Evolutionary conservation across 2,888 invertebrate species (phyloP).

Genomic region (Drosophila koepferae): DNA sequence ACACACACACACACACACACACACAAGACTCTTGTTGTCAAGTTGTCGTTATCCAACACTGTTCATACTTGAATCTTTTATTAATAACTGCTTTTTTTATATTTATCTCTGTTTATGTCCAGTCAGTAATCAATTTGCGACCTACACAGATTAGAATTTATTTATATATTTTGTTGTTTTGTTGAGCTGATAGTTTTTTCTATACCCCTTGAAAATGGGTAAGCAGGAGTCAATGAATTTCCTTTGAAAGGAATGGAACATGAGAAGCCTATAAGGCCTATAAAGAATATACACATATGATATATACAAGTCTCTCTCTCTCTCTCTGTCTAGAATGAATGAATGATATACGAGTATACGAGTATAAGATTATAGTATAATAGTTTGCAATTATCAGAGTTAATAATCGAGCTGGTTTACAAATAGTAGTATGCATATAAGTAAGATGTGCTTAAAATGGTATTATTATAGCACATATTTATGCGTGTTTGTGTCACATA

Average conservation of each 20-base stretch:
- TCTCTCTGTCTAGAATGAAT: no score
- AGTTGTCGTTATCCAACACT: slow-evolving; percentile 4
- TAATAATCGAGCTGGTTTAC: not conserved
- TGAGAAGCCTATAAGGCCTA: no score
- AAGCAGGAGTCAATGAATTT: not conserved
- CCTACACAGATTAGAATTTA: not conserved
- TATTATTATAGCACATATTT: no score
- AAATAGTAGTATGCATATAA: not conserved
- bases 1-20: not conserved
- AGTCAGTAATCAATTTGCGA: slow-evolving; percentile 1
- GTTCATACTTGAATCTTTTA: slow-evolving; percentile 18
- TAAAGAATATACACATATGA: no score
- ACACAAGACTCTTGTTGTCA: not conserved
- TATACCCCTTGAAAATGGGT: not conserved
- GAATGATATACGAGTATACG: not conserved
- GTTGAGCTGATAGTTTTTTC: slow-evolving; percentile 1
- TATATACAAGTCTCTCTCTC: no score
- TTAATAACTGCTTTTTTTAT: not conserved
- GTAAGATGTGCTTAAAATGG: not conserved
- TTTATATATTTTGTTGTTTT: not conserved
- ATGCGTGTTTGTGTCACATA: not conserved
- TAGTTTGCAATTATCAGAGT: not conserved
- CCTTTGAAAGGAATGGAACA: not conserved
- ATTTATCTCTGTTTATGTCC: not conserved
- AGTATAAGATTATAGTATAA: not conserved